phyloP scores from a whole-genome alignment of 2,113 vertebrate species.

The Entosphenus tridentatus region DNA sequence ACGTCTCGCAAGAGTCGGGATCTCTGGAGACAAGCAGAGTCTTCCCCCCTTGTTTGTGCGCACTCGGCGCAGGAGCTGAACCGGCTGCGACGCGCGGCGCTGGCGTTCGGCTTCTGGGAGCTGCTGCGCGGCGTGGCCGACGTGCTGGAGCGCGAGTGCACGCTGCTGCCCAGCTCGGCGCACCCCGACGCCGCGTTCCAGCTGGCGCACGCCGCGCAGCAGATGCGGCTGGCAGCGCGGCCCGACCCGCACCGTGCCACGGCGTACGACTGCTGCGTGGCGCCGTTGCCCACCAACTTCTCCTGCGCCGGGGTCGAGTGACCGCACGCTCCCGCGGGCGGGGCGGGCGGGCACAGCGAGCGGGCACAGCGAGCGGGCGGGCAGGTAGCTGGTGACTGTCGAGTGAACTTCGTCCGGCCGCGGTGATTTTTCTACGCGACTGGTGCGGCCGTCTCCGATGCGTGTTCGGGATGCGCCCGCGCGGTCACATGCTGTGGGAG shows the following conservation, averaged over 20 bases:
- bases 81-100: conserved; percentile 63
- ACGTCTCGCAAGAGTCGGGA: no score
- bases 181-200: conserved; percentile 87
- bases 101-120: conserved; percentile 87
- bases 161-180: conserved; percentile 61
- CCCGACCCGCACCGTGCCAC: conserved; percentile 46
- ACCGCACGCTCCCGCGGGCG: background rate
- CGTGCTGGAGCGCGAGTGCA: conserved; percentile 81
- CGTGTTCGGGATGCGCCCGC: no score
- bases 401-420: no score
- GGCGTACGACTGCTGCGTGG: conserved; percentile 69
- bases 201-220: conserved; percentile 72
- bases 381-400: no score
- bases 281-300: conserved; percentile 80
- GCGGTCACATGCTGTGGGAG: no score
- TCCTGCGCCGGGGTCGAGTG: conserved; percentile 36
- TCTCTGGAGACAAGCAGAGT: no score
- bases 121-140: conserved; percentile 77
- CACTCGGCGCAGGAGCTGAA: conserved; percentile 60
- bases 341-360: no score
- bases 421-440: no score
- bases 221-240: conserved; percentile 64
- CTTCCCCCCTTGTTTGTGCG: background rate
- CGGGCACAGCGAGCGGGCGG: no score
- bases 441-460: no score